Base-by-base conservation (phyloP, 1,140 invertebrate species). In the Diplogasteroides magnus region DNA sequence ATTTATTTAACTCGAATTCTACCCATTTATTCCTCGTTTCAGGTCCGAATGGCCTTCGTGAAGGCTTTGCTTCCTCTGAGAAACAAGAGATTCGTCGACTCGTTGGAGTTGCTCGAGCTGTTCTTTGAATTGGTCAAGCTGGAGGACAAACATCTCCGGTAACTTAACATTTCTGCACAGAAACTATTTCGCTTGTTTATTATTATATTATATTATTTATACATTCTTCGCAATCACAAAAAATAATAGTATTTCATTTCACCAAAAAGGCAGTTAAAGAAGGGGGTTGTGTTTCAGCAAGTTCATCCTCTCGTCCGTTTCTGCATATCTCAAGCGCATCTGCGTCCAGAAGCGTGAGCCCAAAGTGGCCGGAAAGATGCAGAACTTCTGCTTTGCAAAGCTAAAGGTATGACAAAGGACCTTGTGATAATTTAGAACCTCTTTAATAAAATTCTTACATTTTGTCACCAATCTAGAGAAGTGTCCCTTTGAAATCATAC, bases 41-140 rank as follows among this genome's bases (percentile, higher is more conserved):
- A 71, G 64, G 65, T 82, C 2, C 76, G 80, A 0, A 68, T 81
- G 70, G 56, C 76, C 15, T 80, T 82, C 62, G 73, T 74, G 56
- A 80, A 80, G 26, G 74, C 76, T 1, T 37, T 82, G 11, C 66
- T 83, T 1, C 48, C 68, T 15, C 65, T 83, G 26, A 66, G 77
- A 31, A 80, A 77, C 61, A 37, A 71, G 26, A 73, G 74, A 26
- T 26, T 69, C 6, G 26, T 78, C 26, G 72, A 80, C n/a, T 23
- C 67, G n/a, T 32, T 79, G 11, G 26, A 60, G 3, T 59, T 76
- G 3, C 62, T 83, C 26, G 70, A 75, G 31, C 68, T 82, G 28
- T 82, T 82, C 60, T 82, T 82, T 64, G 77, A 83, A 31, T 57
- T 82, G 6, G 64, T 80, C 56, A 77, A 77, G 64, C 74, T 66